Conservation (phyloP, 1,140 invertebrate species). For the Ips nitidus region DNA sequence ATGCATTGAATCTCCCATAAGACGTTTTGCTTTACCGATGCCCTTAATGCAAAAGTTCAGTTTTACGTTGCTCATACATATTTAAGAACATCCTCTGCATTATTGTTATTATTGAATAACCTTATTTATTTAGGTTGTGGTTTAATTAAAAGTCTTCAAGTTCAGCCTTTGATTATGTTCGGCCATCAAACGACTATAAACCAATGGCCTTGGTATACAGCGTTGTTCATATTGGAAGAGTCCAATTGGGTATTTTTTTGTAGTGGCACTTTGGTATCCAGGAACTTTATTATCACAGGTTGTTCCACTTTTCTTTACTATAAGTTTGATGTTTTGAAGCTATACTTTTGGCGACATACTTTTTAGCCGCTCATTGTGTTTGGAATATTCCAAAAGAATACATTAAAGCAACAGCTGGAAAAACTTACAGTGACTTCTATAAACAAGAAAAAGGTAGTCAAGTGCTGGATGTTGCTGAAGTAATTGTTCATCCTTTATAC, state of each 20-base stretch:
- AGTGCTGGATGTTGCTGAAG: slow-evolving; percentile 44
- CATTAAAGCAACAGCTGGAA: slow-evolving; percentile 50
- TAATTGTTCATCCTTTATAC: slow-evolving; percentile 50
- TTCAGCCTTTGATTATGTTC: slow-evolving; percentile 49
- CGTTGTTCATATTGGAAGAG: slow-evolving; percentile 47
- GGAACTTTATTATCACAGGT: slow-evolving; percentile 52
- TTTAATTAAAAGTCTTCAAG: slow-evolving; percentile 23
- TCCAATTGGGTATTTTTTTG: slow-evolving; percentile 53
- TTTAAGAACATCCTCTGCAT: too few species aligned
- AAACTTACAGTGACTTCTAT: slow-evolving; percentile 49
- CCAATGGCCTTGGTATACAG: slow-evolving; percentile 52
- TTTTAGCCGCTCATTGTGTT: slow-evolving; percentile 53
- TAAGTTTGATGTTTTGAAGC: background rate
- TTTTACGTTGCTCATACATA: too few species aligned
- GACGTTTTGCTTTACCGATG: too few species aligned
- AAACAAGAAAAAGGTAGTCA: slow-evolving; percentile 45
- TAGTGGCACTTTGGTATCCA: slow-evolving; percentile 52
- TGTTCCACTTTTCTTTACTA: background rate
- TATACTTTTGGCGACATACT: background rate
- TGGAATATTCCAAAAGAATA: slow-evolving; percentile 50
- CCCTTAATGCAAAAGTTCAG: too few species aligned
- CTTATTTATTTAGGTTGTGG: slow-evolving; percentile 40
- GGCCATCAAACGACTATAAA: slow-evolving; percentile 44
- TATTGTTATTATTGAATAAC: too few species aligned
- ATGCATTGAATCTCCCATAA: too few species aligned